Base-by-base conservation (phyloP, 2,888 invertebrate species). In the Parapristionchus giblindavisi region DNA sequence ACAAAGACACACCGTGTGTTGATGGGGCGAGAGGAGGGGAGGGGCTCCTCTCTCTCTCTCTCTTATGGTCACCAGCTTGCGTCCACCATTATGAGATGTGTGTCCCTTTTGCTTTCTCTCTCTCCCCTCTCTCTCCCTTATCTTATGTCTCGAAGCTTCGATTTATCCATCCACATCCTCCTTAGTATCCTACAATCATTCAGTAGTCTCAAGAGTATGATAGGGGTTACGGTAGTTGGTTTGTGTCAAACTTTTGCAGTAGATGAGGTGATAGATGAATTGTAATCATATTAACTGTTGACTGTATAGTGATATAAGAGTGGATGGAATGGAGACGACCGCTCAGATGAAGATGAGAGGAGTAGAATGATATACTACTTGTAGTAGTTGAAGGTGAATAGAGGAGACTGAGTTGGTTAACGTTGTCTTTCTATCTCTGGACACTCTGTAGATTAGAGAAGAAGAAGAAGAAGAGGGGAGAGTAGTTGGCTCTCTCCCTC, bases 111-210 rank as follows among this genome's bases (percentile, higher is more conserved):
- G 36, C 36, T 43, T 48, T 66, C 17, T 52, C 73, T 48, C 70
- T 66, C 38, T 51, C 61, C 61, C 40, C 75, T 66, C 75, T 61
- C 68, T 34, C 54, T 75, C 32, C 24, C 43, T 66, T 66, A 43
- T 75, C 70, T 27, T 11, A 17, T 5, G 21, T 54, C 43, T 38
- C 60, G 5, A 17, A n/a, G 58, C 36, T 61, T 38, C 61, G 29
- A 27, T 38, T 24, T 38, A 27, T 34, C 34, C 34, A 56, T 32
- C 32, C 34, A 14, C 36, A n/a, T 61, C 36, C 24, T 21, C 38
- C 38, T 24, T 38, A 6, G 3, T n/a, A n/a, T 58, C 27, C 29
- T n/a, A n/a, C n/a, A n/a, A n/a, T n/a, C n/a, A n/a, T n/a, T n/a
- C n/a, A n/a, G n/a, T n/a, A n/a, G n/a, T n/a, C n/a, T n/a, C n/a